These are phyloP conservation scores for Phasia obesa DNA, from an alignment of 2,888 invertebrate species.

Conservation along the genomic window DNA sequence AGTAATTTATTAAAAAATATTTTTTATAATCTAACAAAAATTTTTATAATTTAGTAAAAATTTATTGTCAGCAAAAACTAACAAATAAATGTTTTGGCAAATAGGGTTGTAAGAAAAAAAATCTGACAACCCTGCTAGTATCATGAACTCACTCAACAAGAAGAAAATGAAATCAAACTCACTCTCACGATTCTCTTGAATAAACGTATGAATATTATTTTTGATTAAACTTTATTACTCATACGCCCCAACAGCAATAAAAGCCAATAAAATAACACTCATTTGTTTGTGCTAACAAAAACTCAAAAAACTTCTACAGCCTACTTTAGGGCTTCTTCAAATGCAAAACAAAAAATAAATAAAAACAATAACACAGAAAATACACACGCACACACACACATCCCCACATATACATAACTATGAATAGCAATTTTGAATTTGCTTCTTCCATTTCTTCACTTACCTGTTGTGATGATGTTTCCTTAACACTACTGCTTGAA, in stretches of 20 bases:
- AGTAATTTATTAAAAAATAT: too few species aligned
- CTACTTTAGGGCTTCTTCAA: constrained; percentile 65
- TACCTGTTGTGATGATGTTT: constrained; percentile 83
- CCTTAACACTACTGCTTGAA: constrained; percentile 82
- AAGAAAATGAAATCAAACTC: background rate
- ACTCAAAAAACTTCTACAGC: constrained; percentile 31
- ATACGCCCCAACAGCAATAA: constrained; percentile 38
- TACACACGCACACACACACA: too few species aligned
- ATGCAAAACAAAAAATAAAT: background rate
- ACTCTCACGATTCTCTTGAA: background rate
- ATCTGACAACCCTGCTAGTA: too few species aligned
- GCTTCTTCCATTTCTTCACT: constrained; percentile 45
- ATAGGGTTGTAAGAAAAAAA: too few species aligned
- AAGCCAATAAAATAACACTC: background rate
- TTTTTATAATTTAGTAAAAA: too few species aligned
- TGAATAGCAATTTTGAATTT: background rate
- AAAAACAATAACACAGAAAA: too few species aligned
- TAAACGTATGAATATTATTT: constrained; percentile 61
- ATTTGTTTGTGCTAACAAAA: background rate
- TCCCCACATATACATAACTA: too few species aligned
- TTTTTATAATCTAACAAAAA: too few species aligned
- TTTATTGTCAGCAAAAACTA: too few species aligned
- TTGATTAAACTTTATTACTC: constrained; percentile 38
- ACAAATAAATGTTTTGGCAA: too few species aligned
- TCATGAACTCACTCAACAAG: background rate